Evolutionary conservation across 2,888 invertebrate species (phyloP).

Genomic region (Lycia hirtaria): DNA sequence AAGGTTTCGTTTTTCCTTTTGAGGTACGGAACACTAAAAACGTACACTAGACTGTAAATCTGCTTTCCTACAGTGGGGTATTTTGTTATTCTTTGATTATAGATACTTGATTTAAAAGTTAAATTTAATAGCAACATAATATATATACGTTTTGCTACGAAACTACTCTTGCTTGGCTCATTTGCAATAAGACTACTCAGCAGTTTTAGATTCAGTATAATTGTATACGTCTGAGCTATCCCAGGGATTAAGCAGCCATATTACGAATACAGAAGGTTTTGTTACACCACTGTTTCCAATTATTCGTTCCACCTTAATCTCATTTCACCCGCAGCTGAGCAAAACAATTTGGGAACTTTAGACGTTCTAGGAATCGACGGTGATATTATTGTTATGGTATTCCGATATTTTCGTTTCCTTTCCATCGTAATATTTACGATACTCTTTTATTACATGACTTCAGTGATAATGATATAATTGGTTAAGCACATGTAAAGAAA

Average conservation of each 20-base stretch:
- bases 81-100: no score
- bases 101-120: constrained; percentile 53
- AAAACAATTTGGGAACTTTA: constrained; percentile 52
- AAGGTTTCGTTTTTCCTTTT: no score
- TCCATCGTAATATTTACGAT: constrained; percentile 8
- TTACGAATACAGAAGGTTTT: constrained; percentile 58
- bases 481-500: not conserved
- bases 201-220: constrained; percentile 53
- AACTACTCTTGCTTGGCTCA: constrained; percentile 17
- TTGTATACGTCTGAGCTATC: constrained; percentile 54
- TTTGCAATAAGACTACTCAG: constrained; percentile 31
- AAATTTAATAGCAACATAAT: constrained; percentile 5
- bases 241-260: constrained; percentile 55
- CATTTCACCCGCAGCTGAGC: constrained; percentile 58
- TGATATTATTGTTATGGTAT: constrained; percentile 15
- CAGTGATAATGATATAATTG: constrained; percentile 5
- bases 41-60: no score
- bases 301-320: constrained; percentile 59
- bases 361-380: constrained; percentile 42
- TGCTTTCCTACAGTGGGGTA: no score
- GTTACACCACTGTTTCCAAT: constrained; percentile 51
- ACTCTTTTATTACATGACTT: not conserved
- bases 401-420: constrained; percentile 6
- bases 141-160: constrained; percentile 14
- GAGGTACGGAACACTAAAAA: no score